A percentile compares a stretch with the other conserved stretches of the same genome.
Conservation (phyloP, 2,797 vertebrate species). For the Dromococcyx pavoninus region DNA sequence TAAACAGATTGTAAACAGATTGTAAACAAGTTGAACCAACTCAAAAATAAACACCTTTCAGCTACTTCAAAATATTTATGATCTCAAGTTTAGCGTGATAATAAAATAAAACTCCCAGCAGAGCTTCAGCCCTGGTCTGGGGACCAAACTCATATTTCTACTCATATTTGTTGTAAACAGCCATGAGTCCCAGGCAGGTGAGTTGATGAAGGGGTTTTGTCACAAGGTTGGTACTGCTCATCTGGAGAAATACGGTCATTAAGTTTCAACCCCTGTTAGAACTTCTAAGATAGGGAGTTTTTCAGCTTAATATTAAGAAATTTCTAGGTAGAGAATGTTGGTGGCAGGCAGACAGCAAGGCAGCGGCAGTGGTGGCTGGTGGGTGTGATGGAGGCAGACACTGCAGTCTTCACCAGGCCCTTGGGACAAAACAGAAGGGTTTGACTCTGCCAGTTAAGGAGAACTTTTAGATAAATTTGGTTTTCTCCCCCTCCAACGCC, state of each 20-base stretch:
- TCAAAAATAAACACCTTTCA: neutral
- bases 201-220: neutral
- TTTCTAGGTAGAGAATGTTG: fast-evolving
- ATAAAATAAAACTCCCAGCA: neutral
- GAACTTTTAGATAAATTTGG: neutral
- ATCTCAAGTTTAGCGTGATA: neutral
- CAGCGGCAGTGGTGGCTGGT: neutral
- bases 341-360: neutral
- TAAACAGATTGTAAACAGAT: conserved; percentile 30
- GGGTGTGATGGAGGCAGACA: fast-evolving
- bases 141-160: neutral
- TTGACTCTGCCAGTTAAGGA: neutral
- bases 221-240: fast-evolving
- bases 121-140: neutral
- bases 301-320: neutral
- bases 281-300: neutral
- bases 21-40: neutral
- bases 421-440: fast-evolving
- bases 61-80: conserved; percentile 14
- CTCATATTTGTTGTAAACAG: neutral
- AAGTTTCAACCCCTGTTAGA: neutral
- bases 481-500: neutral
- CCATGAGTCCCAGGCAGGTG: neutral
- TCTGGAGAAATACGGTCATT: neutral
- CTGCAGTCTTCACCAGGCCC: fast-evolving